Conservation (phyloP, 2,888 invertebrate species). For the Diarsia mendica region DNA sequence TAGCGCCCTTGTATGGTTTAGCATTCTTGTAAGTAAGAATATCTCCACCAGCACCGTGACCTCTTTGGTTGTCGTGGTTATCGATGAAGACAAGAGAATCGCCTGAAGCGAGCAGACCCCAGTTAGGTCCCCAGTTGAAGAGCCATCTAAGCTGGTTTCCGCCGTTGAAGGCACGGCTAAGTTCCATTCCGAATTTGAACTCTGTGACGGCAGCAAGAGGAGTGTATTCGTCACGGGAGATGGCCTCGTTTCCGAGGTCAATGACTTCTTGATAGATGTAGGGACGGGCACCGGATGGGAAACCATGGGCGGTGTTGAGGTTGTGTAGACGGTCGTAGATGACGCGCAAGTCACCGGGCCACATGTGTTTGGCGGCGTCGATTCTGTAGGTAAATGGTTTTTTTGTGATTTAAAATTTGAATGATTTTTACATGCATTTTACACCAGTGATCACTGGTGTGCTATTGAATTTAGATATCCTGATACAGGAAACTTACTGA, state of each 20-base stretch:
- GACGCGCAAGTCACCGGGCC: constrained; percentile 92
- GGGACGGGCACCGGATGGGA: constrained; percentile 91
- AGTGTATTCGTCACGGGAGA: constrained; percentile 88
- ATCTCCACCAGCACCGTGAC: constrained; percentile 91
- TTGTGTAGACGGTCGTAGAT: constrained; percentile 92
- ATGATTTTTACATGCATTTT: neutral
- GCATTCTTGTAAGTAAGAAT: constrained; percentile 93
- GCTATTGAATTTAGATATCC: neutral
- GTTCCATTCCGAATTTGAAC: constrained; percentile 88
- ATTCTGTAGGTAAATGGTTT: constrained; percentile 83
- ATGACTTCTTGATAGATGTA: constrained; percentile 95
- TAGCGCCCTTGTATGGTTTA: constrained; percentile 94
- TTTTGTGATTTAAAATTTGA: neutral
- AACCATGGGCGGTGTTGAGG: constrained; percentile 92
- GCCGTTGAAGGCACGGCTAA: constrained; percentile 85
- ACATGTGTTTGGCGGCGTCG: constrained; percentile 95
- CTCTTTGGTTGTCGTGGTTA: constrained; percentile 97
- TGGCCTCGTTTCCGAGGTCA: constrained; percentile 91
- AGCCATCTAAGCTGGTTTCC: constrained; percentile 92
- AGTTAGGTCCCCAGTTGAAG: constrained; percentile 91
- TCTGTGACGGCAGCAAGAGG: constrained; percentile 93
- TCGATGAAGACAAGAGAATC: constrained; percentile 95
- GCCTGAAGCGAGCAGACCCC: constrained; percentile 91
- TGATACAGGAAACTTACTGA: neutral
- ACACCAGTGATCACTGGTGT: neutral